Evolutionary conservation across 2,113 vertebrate genomes (phyloP).

Genomic region (Micronisus gabar): DNA sequence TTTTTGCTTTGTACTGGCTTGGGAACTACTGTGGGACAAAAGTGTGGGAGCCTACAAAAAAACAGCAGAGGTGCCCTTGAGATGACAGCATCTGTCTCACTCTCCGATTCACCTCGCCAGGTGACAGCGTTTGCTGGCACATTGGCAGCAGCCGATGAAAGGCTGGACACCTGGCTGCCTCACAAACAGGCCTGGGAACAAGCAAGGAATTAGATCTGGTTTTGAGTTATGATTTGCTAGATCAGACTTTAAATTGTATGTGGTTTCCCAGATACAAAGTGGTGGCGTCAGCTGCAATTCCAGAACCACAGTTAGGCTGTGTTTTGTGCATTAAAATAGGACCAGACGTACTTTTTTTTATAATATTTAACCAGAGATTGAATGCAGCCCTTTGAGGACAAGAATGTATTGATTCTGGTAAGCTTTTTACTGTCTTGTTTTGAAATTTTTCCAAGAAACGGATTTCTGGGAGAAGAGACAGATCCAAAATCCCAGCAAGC

Average conservation of each 20-base stretch:
- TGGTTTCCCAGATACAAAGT: not conserved
- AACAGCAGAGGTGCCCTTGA: not conserved
- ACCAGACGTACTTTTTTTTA: not conserved
- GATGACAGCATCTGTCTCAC: not conserved
- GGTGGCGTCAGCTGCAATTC: not conserved
- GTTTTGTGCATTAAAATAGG: not conserved
- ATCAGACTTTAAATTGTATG: not conserved
- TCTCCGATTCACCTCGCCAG: not conserved
- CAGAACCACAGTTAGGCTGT: not conserved
- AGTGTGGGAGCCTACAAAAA: not conserved
- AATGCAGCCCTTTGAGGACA: not conserved
- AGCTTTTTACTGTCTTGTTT: not conserved
- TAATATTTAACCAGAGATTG: not conserved
- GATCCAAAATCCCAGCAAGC: not conserved
- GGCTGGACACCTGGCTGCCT: not conserved
- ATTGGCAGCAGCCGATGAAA: not conserved
- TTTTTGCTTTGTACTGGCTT: not conserved
- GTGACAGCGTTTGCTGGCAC: not conserved
- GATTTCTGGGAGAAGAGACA: not conserved
- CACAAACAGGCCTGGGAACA: not conserved
- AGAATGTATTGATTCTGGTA: conserved; percentile 24
- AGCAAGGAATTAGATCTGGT: not conserved
- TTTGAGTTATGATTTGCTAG: not conserved
- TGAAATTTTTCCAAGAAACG: conserved; percentile 7
- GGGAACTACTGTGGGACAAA: not conserved